These are phyloP conservation scores for Synaphobranchus kaupii DNA, from an alignment of 2,797 vertebrate genomes.

Conservation along the genomic window DNA sequence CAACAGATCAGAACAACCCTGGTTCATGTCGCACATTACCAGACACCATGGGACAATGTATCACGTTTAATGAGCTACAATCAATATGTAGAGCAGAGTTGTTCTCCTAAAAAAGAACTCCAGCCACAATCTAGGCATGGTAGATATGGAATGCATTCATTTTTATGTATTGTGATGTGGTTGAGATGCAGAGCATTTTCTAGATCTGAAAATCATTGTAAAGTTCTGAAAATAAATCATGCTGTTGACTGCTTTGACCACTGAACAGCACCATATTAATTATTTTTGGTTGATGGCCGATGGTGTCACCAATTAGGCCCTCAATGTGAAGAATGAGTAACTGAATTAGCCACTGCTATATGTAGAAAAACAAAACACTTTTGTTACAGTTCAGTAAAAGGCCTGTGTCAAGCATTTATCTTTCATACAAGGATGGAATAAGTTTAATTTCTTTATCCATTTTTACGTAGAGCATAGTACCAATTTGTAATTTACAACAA, in stretches of 20 bases:
- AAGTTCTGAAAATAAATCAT: neutral
- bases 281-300: conserved; percentile 73
- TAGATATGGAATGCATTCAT: neutral
- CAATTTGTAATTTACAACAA: neutral
- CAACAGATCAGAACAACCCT: neutral
- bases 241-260: neutral
- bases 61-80: neutral
- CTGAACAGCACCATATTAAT: conserved; percentile 61
- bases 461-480: neutral
- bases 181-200: neutral
- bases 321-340: conserved; percentile 72
- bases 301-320: conserved; percentile 71
- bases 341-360: conserved; percentile 63
- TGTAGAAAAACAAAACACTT: conserved; percentile 30
- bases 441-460: neutral
- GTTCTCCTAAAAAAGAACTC: neutral
- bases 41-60: neutral
- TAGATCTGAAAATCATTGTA: neutral
- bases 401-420: neutral
- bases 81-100: neutral
- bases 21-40: neutral
- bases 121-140: neutral
- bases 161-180: neutral
- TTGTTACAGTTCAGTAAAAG: neutral
- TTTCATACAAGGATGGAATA: neutral